These are phyloP conservation scores for Isurus oxyrinchus DNA, from an alignment of 2,113 vertebrate species.

Conservation along the genomic window DNA sequence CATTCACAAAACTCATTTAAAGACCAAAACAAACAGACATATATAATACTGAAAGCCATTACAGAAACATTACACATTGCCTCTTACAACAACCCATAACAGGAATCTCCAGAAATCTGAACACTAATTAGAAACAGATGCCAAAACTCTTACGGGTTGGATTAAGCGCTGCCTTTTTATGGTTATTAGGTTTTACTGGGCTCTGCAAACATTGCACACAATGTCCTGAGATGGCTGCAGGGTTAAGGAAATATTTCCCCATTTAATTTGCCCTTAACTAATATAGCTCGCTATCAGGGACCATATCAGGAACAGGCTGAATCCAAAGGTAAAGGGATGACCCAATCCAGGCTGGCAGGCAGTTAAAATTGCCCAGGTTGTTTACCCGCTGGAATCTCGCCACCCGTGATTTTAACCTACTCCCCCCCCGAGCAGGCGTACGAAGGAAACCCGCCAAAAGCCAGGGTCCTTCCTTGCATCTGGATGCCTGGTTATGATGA, in stretches of 20 bases:
- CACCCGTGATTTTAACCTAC: not conserved
- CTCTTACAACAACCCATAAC: slow-evolving; percentile 12
- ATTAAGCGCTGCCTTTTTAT: slow-evolving; percentile 4
- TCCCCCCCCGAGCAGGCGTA: not conserved
- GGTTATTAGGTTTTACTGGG: not conserved
- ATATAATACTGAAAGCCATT: not conserved
- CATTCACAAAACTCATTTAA: not conserved
- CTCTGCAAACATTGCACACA: not conserved
- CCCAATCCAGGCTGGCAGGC: not conserved
- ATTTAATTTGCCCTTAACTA: not conserved
- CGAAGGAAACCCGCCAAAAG: not conserved
- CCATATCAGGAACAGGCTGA: not conserved
- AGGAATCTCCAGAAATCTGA: not conserved
- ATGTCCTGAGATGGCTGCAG: not conserved
- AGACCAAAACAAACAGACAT: not conserved
- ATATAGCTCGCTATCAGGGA: not conserved
- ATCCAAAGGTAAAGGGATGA: not conserved
- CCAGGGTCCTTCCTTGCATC: not conserved
- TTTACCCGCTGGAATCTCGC: not conserved
- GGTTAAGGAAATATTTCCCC: not conserved
- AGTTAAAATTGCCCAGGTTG: not conserved
- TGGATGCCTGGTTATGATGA: too few relatives aligned
- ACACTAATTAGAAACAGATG: slow-evolving; percentile 2
- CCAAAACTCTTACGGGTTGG: not conserved
- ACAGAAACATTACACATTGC: slow-evolving; percentile 1